Evolutionary conservation across 64 coral and sea anemone species (phyloP), one percentile per base, ranked within the genome.

Genomic region (Montipora capricornis): DNA sequence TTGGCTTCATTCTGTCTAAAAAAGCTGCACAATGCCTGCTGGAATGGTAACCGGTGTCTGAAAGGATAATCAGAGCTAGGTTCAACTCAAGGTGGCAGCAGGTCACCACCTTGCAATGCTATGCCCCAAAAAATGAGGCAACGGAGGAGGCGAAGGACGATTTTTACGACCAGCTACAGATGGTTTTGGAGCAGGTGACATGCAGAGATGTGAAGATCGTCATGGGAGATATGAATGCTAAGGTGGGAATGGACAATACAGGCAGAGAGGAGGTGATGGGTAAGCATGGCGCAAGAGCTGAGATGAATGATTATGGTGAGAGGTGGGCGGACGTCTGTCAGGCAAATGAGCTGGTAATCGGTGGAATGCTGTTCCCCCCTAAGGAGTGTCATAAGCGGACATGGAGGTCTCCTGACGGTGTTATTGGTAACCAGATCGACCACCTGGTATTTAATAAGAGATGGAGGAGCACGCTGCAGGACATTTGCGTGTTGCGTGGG

Each of bases 1-100:
- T 94, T 51, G 76, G 80, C 49, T 58, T 94, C 8, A 82, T 89
- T n/a, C 81, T 89, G 53, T 87, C 66, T 3, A 94, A 75, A 76
- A 62, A 62, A 73, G 78, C 29, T 89, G 71, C 80, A 50, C 55
- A 73, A 45, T 6, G 57, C 17, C 8, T 84, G n/a, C 5, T 75
- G 12, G 66, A 53, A 45, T 84, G 64, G 90, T 68, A 92, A n/a
- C 48, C 80, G 19, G 48, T 92, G 8, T 75, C 68, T 69, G 44
- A 80, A 13, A 52, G 69, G 57, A 92, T 84, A 3, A 50, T 74
- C 12, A 82, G 44, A 7, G 66, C 89, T 6, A 55, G 77, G 14
- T 91, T 91, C 46, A 82, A 49, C 19, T 81, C 89, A 1, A 50
- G 74, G 20, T 70, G 80, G 16, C 12, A 13, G 14, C 24, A 84